phyloP scores from a whole-genome alignment of 2,113 vertebrate genomes.

The Aptenodytes patagonicus region DNA sequence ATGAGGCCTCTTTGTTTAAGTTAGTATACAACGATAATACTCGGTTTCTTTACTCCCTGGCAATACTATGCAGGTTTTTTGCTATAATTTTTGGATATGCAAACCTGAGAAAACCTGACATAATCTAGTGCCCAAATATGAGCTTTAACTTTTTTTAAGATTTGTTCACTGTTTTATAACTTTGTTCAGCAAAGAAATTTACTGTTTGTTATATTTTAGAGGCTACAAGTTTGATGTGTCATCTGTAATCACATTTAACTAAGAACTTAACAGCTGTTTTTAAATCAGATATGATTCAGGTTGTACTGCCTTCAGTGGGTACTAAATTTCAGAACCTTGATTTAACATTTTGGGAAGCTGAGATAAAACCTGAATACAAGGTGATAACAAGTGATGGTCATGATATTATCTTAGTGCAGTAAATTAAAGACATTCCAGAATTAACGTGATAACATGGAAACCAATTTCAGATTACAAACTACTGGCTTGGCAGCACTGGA shows the following conservation, averaged over 20 bases:
- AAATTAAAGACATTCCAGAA: constrained; percentile 11
- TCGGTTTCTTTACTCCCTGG: not conserved
- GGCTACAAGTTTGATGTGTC: not conserved
- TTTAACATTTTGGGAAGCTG: not conserved
- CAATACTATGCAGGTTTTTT: not conserved
- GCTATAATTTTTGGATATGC: not conserved
- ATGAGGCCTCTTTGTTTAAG: not conserved
- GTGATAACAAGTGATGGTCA: not conserved
- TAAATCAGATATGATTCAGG: not conserved
- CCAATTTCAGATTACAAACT: not conserved
- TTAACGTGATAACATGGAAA: not conserved
- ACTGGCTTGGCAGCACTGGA: not conserved
- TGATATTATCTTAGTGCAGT: not conserved
- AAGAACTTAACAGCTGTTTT: not conserved
- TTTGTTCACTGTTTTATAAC: not conserved
- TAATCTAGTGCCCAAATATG: not conserved
- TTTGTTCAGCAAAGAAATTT: not conserved
- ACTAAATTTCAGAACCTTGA: not conserved
- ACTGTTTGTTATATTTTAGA: not conserved
- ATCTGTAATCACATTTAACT: not conserved
- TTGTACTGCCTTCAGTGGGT: not conserved
- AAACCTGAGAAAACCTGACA: not conserved
- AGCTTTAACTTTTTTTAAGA: not conserved
- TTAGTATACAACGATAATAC: not conserved
- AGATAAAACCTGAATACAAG: not conserved